Evolutionary conservation across 2,113 vertebrate genomes (phyloP), one percentile per base, ranked within the genome.

Genomic region (Vulpes lagopus): DNA sequence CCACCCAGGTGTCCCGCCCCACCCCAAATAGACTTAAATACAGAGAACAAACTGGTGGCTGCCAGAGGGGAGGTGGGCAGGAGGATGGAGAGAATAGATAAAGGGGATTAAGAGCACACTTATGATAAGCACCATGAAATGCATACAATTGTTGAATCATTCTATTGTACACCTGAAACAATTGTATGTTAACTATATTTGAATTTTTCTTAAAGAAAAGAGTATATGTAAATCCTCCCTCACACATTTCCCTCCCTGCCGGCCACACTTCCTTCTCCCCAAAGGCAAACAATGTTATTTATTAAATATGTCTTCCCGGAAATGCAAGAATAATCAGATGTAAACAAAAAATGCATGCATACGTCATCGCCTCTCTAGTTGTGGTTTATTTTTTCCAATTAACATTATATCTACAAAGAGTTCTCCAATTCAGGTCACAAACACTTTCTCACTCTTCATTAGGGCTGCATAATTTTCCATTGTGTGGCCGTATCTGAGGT

Each of bases 381-480:
- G 43, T 43, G 43, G 43, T 6, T 43, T 43, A 23, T 82, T 80
- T 84, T 69, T 85, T 90, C 79, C 53, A 81, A 27, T 82, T 43
- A 88, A 76, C n/a, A 43, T 88, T 43, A 69, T 65, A 30, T 67
- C 17, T 67, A 38, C 69, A 89, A 92, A 87, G 25, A 78, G 59
- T 86, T 93, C 95, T 85, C 64, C 51, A 97, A 95, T 87, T 82
- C 49, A 89, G 15, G 4, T 30, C 65, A 86, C 43, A 87, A 67
- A 91, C n/a, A 17, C 23, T 49, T 85, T 35, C 27, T 89, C 15
- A 17, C 49, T 89, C 30, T 89, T 87, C 69, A 91, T 84, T 85
- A 96, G 59, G 64, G 9, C 38, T 65, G 49, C 22, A 1, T 91
- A 35, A 49, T 83, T 95, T 95, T 95, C 78, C 73, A 83, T 25